phyloP scores from a whole-genome alignment of 2,113 vertebrate species.

The Zootoca vivipara region DNA sequence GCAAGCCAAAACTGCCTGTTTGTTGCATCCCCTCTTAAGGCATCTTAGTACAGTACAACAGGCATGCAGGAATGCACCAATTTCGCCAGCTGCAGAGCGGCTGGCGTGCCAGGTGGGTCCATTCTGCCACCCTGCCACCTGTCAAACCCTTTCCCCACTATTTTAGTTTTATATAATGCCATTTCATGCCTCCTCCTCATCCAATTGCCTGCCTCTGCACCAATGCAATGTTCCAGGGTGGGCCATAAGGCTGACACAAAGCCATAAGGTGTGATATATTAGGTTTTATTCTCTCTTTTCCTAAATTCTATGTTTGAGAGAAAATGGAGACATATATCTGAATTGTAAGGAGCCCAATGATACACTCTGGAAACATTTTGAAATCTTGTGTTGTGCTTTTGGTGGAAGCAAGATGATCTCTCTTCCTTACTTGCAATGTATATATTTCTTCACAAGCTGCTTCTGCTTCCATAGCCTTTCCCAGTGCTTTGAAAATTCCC shows the following conservation, averaged over 20 bases:
- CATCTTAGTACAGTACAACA: neutral
- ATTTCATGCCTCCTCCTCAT: neutral
- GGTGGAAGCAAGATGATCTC: constrained; percentile 46
- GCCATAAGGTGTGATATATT: neutral
- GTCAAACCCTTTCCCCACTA: neutral
- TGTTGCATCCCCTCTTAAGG: neutral
- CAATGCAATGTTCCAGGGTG: neutral
- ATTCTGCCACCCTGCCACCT: neutral
- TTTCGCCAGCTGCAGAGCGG: neutral
- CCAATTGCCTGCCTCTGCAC: neutral
- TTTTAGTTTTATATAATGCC: neutral
- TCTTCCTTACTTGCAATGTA: constrained; percentile 13
- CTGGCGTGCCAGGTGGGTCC: neutral
- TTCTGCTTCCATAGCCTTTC: neutral
- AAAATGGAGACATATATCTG: neutral
- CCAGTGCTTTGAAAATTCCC: neutral
- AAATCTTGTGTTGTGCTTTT: constrained; percentile 13
- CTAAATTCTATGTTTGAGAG: neutral
- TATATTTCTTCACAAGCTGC: constrained; percentile 4
- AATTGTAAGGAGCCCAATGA: neutral
- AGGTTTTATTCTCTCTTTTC: neutral
- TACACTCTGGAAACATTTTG: constrained; percentile 38
- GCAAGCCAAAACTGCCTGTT: neutral
- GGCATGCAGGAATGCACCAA: neutral
- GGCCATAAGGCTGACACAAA: neutral